phyloP scores from a whole-genome alignment of 2,113 vertebrate genomes.

The Ancistrus triradiatus region DNA sequence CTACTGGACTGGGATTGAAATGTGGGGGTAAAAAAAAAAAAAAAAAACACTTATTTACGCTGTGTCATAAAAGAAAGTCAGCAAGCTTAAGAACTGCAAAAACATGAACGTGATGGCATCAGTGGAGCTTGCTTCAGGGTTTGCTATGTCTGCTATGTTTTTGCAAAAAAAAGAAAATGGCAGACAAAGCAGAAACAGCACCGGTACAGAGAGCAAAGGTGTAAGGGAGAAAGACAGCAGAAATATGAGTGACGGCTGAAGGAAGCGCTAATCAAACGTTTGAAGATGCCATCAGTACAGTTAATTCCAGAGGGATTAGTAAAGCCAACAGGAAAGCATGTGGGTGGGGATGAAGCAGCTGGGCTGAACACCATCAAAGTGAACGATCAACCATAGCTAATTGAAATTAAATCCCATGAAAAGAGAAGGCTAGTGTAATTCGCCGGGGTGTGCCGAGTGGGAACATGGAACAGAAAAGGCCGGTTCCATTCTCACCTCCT shows the following conservation, averaged over 20 bases:
- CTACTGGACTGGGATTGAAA: too few species aligned
- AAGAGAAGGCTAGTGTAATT: slow-evolving; percentile 22
- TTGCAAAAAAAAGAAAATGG: background rate
- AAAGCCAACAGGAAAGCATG: slow-evolving; percentile 56
- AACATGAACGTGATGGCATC: background rate
- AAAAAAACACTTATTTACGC: too few species aligned
- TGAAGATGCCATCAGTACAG: slow-evolving; percentile 44
- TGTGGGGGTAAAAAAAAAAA: too few species aligned
- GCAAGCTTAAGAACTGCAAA: background rate
- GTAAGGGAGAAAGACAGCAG: background rate
- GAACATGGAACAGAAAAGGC: slow-evolving; percentile 19
- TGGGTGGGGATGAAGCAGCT: slow-evolving; percentile 38
- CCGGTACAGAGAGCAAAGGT: too few species aligned
- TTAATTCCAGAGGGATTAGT: slow-evolving; percentile 51
- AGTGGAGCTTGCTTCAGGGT: background rate
- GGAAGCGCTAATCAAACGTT: too few species aligned
- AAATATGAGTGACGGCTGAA: slow-evolving; percentile 20
- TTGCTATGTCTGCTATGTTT: background rate
- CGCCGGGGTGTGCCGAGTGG: slow-evolving; percentile 27
- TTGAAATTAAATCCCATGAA: slow-evolving; percentile 60
- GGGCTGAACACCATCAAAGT: slow-evolving; percentile 55
- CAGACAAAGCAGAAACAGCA: slow-evolving; percentile 6
- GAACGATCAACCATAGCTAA: slow-evolving; percentile 54
- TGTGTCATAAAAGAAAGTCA: background rate
- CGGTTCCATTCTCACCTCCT: background rate